These are phyloP conservation scores for Gymnocheta viridis DNA, from an alignment of 2,888 invertebrate genomes.

Conservation along the genomic window DNA sequence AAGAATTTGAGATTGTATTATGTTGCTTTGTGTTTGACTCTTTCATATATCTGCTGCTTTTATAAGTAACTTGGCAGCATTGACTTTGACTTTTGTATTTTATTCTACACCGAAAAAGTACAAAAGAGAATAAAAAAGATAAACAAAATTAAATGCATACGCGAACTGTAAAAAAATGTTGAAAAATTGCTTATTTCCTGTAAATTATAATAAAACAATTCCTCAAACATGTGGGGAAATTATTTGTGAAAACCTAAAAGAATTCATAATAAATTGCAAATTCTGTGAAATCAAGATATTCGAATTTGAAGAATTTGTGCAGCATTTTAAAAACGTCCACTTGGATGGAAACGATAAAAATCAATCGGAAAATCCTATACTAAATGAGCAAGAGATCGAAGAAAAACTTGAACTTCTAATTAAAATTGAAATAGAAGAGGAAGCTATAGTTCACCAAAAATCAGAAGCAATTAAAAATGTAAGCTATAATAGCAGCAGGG, in stretches of 20 bases:
- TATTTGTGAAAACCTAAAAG: conserved; percentile 40
- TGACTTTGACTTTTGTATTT: no score
- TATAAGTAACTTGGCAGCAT: no score
- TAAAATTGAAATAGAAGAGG: neutral
- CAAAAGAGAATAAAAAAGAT: neutral
- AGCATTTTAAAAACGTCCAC: conserved; percentile 65
- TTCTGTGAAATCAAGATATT: conserved; percentile 65
- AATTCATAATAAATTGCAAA: conserved; percentile 55
- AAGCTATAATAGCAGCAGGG: neutral
- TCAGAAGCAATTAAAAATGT: conserved; percentile 18
- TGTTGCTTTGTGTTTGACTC: no score
- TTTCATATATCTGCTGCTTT: no score
- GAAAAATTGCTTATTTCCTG: conserved; percentile 57
- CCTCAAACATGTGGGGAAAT: conserved; percentile 58
- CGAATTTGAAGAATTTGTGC: conserved; percentile 59
- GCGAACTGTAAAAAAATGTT: conserved; percentile 27
- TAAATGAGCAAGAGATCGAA: neutral
- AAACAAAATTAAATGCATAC: neutral
- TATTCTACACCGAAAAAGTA: neutral
- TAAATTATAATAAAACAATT: conserved; percentile 33
- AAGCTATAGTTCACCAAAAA: neutral
- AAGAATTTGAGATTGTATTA: no score
- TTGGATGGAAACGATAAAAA: neutral
- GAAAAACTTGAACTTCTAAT: neutral
- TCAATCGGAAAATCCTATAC: neutral